phyloP scores from a whole-genome alignment of 2,888 invertebrate species.

The Eucera pruinosa region DNA sequence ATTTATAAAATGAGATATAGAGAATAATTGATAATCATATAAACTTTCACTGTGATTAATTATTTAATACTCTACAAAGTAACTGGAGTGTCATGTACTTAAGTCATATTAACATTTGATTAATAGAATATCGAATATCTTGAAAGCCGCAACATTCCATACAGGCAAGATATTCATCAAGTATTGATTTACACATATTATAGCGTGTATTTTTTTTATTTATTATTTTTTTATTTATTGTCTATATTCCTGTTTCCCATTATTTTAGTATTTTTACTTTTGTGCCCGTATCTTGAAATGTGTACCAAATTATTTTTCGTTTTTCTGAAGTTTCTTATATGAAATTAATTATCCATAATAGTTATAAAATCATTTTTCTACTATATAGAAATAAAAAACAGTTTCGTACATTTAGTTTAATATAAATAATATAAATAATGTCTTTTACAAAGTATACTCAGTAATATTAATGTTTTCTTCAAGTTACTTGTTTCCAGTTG shows the following conservation, averaged over 20 bases:
- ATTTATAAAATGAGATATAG: background rate
- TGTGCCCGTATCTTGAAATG: background rate
- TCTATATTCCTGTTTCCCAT: too few relatives aligned
- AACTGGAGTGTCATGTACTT: background rate
- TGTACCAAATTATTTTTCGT: background rate
- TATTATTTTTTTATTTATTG: too few relatives aligned
- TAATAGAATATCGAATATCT: conserved; percentile 6
- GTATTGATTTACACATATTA: background rate
- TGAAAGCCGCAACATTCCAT: background rate
- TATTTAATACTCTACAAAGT: background rate
- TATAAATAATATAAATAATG: too few relatives aligned
- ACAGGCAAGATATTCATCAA: background rate
- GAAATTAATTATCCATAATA: background rate
- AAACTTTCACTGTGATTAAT: background rate
- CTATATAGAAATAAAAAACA: too few relatives aligned
- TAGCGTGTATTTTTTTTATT: too few relatives aligned
- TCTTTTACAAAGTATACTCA: too few relatives aligned
- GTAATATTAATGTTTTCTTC: too few relatives aligned
- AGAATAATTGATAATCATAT: background rate
- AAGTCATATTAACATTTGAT: background rate
- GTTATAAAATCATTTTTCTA: too few relatives aligned
- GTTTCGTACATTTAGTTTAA: too few relatives aligned
- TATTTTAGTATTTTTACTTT: background rate
- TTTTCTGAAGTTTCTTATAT: background rate
- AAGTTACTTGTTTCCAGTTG: too few relatives aligned